Conservation (phyloP, 1,140 invertebrate genomes). For the Platyscapa corneri region DNA sequence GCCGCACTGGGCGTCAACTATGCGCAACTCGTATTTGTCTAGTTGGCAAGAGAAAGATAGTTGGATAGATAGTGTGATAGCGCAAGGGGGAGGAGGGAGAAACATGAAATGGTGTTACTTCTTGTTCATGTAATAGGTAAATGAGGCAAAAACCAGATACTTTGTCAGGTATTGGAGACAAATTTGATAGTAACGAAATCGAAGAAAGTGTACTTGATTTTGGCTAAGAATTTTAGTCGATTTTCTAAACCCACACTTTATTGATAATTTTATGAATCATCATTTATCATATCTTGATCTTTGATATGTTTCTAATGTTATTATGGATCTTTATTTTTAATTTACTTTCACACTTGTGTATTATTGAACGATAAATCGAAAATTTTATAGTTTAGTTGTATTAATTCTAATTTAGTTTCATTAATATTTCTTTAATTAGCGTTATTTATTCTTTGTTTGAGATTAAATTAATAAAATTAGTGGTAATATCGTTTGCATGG, state of each 20-base stretch:
- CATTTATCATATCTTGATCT: no score
- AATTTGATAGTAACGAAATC: slow-evolving; percentile 1
- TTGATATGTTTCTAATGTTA: no score
- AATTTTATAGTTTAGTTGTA: no score
- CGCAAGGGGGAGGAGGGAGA: background rate
- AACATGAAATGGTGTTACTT: background rate
- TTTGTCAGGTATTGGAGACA: background rate
- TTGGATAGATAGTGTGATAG: background rate
- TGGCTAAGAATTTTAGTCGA: background rate
- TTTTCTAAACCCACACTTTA: background rate
- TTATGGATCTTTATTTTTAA: no score
- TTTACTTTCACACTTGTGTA: no score
- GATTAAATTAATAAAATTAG: no score
- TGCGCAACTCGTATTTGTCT: slow-evolving; percentile 59
- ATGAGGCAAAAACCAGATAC: slow-evolving; percentile 26
- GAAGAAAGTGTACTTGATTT: background rate
- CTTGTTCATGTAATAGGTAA: slow-evolving; percentile 6
- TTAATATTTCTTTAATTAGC: no score
- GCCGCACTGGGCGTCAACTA: slow-evolving; percentile 52
- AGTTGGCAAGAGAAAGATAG: background rate
- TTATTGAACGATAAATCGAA: no score
- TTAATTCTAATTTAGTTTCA: no score
- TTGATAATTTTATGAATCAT: background rate
- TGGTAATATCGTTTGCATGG: no score
- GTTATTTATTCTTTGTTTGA: no score